phyloP scores from a whole-genome alignment of 2,797 vertebrate genomes.

The Bradypodion pumilum region DNA sequence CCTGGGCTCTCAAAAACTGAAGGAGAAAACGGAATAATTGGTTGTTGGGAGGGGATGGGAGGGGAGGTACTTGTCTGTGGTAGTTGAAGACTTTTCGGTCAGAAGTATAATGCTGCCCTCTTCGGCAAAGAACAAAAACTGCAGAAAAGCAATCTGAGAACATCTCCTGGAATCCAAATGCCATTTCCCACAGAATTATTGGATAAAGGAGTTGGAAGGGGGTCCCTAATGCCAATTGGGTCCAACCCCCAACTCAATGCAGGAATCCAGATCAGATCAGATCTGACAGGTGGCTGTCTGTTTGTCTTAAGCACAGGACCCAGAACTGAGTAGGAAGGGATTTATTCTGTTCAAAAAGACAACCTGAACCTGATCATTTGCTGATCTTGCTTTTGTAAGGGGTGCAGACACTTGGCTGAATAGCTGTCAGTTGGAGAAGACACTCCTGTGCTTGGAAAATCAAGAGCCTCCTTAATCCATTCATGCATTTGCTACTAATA shows the following conservation, averaged over 20 bases:
- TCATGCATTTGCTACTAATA: too few relatives aligned
- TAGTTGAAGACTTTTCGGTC: not conserved
- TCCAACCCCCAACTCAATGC: not conserved
- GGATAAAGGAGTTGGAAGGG: not conserved
- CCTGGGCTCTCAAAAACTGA: not conserved
- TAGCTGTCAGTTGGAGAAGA: not conserved
- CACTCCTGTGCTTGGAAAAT: not conserved
- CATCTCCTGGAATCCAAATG: too few relatives aligned
- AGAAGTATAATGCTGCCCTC: slow-evolving; percentile 17
- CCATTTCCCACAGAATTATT: not conserved
- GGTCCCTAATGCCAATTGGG: not conserved
- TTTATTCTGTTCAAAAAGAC: not conserved
- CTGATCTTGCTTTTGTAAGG: too few relatives aligned
- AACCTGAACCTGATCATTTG: not conserved
- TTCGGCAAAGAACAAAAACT: not conserved
- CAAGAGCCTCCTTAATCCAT: not conserved
- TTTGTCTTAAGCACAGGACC: too few relatives aligned
- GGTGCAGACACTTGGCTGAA: not conserved
- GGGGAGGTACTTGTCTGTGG: not conserved
- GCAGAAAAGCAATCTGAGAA: not conserved
- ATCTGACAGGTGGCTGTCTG: too few relatives aligned
- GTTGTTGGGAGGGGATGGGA: too few relatives aligned
- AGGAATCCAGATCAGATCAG: too few relatives aligned
- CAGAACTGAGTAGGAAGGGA: not conserved
- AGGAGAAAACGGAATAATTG: not conserved